A percentile compares a stretch with the other conserved stretches of the same genome.
Conservation (phyloP, 92 coral and sea anemone species). For the Ricordea florida region DNA sequence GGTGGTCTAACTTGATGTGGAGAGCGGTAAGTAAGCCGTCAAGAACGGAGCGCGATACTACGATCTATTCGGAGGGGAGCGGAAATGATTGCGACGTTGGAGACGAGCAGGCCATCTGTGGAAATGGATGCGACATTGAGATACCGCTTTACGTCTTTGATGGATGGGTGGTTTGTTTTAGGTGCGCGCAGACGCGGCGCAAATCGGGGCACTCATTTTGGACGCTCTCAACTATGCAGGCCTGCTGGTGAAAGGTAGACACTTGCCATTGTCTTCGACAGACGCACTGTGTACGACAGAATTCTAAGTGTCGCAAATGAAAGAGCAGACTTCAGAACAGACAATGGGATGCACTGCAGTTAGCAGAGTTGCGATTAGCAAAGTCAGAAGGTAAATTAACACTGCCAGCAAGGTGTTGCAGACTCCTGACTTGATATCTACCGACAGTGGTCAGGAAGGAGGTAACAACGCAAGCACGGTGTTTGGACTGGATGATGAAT, state of each 20-base stretch:
- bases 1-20: slow-evolving; percentile 21
- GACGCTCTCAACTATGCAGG: slow-evolving; percentile 43
- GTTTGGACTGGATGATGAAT: slow-evolving; percentile 56
- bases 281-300: slow-evolving; percentile 51
- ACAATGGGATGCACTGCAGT: slow-evolving; percentile 37
- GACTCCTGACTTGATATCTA: slow-evolving; percentile 47
- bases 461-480: slow-evolving; percentile 44
- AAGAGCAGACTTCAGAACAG: slow-evolving; percentile 58
- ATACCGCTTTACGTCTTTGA: slow-evolving; percentile 39
- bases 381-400: slow-evolving; percentile 65
- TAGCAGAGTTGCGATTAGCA: slow-evolving; percentile 61
- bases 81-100: slow-evolving; percentile 15
- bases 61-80: slow-evolving; percentile 13
- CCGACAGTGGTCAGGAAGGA: slow-evolving; percentile 54
- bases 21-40: slow-evolving; percentile 41
- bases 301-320: slow-evolving; percentile 22
- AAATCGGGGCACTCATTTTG: slow-evolving; percentile 53
- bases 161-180: slow-evolving; percentile 43
- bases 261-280: slow-evolving; percentile 24
- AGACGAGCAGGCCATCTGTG: slow-evolving; percentile 42
- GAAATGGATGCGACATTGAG: slow-evolving; percentile 34
- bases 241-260: slow-evolving; percentile 18
- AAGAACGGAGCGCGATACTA: slow-evolving; percentile 11
- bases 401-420: slow-evolving; percentile 53
- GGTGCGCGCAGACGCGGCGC: slow-evolving; percentile 40